These are phyloP conservation scores for Callipepla squamata DNA, from an alignment of 2,113 vertebrate genomes.

Conservation along the genomic window DNA sequence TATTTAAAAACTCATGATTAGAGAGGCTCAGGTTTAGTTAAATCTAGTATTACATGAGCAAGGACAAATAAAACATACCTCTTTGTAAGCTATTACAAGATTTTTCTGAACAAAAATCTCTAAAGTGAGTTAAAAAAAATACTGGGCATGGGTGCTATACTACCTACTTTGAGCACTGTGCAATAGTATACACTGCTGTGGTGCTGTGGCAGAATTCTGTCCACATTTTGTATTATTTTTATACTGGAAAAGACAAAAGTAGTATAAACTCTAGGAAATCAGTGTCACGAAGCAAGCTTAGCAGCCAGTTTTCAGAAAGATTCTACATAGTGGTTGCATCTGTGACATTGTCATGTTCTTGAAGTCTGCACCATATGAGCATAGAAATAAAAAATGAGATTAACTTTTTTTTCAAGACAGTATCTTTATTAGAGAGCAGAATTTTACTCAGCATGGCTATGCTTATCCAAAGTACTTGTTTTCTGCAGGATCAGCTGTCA, in stretches of 20 bases:
- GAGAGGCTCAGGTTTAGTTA: not conserved
- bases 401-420: not conserved
- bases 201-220: conserved; percentile 49
- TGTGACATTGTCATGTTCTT: not conserved
- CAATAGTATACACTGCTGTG: conserved; percentile 10
- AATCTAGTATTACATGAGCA: not conserved
- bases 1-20: not conserved
- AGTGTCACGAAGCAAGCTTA: not conserved
- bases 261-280: not conserved
- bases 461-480: not conserved
- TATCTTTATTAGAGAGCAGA: not conserved
- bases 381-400: not conserved
- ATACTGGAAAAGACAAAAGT: not conserved
- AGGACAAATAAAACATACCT: not conserved
- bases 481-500: not conserved
- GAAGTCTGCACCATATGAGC: not conserved
- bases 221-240: conserved; percentile 38
- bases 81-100: not conserved
- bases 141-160: not conserved
- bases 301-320: not conserved
- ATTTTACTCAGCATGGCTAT: not conserved
- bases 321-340: not conserved
- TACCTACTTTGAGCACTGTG: not conserved
- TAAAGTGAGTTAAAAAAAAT: not conserved
- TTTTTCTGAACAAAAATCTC: conserved; percentile 12